Percentiles rank a stretch among this genome's conserved stretches.
Conservation (phyloP, 2,797 vertebrate species). For the Sebastolobus alascanus region DNA sequence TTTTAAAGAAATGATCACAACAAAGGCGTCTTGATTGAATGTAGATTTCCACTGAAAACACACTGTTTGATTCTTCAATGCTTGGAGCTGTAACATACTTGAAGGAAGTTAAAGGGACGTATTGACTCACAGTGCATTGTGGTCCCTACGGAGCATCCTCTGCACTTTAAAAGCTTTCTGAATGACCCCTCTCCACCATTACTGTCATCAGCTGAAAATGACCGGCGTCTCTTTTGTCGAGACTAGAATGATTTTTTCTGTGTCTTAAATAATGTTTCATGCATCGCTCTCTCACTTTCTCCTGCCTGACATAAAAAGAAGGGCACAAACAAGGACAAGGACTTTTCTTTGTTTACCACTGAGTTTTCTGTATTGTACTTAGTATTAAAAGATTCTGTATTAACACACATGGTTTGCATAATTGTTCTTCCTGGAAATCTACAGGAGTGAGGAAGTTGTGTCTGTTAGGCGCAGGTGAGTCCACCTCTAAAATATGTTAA, state of each 20-base stretch:
- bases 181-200: slow-evolving; percentile 53
- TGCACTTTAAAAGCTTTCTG: slow-evolving; percentile 74
- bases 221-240: slow-evolving; percentile 65
- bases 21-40: slow-evolving; percentile 69
- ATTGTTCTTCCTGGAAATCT: slow-evolving; percentile 9
- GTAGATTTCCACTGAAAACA: slow-evolving; percentile 68
- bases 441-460: background rate
- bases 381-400: slow-evolving; percentile 82
- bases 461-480: background rate
- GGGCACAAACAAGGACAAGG: slow-evolving; percentile 56
- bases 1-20: slow-evolving; percentile 40
- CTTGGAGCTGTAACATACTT: slow-evolving; percentile 52
- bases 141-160: slow-evolving; percentile 47
- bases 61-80: slow-evolving; percentile 48
- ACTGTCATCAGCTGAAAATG: slow-evolving; percentile 63
- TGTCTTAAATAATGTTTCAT: slow-evolving; percentile 67
- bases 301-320: slow-evolving; percentile 52
- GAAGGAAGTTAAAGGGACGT: slow-evolving; percentile 56
- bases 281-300: slow-evolving; percentile 50
- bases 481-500: background rate
- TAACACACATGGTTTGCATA: slow-evolving; percentile 47
- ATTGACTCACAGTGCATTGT: slow-evolving; percentile 49
- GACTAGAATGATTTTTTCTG: slow-evolving; percentile 68
- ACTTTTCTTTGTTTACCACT: slow-evolving; percentile 72
- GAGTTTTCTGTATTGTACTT: slow-evolving; percentile 81